These are phyloP conservation scores for Melanotus villosus DNA, from an alignment of 2,888 invertebrate genomes.

Conservation along the genomic window DNA sequence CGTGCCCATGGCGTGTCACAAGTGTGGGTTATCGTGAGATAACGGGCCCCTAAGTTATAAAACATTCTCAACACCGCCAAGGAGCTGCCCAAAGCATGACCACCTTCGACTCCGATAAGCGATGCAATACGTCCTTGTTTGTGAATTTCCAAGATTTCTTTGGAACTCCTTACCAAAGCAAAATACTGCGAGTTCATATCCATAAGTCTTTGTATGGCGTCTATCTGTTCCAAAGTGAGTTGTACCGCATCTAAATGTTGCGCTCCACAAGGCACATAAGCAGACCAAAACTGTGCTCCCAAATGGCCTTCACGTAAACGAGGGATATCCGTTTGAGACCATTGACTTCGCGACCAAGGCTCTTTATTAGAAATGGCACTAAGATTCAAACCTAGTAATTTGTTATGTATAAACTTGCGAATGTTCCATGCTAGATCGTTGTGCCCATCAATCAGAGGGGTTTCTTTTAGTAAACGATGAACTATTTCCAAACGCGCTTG, in stretches of 20 bases:
- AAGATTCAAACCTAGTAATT: conserved; percentile 78
- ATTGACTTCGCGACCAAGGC: conserved; percentile 88
- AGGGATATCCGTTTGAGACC: conserved; percentile 95
- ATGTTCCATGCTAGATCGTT: conserved; percentile 93
- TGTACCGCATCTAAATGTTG: conserved; percentile 87
- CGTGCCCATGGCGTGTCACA: conserved; percentile 93
- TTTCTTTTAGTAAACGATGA: conserved; percentile 75
- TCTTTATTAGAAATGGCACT: conserved; percentile 78
- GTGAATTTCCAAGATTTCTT: conserved; percentile 81
- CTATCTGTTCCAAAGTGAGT: conserved; percentile 88
- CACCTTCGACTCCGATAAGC: conserved; percentile 93
- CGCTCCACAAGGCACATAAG: conserved; percentile 88
- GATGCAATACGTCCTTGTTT: conserved; percentile 87
- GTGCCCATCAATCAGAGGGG: conserved; percentile 84
- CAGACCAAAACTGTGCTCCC: conserved; percentile 94
- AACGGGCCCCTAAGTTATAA: conserved; percentile 89
- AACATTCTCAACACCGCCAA: conserved; percentile 90
- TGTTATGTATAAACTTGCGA: conserved; percentile 88
- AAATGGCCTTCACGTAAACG: conserved; percentile 86
- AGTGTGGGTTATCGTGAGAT: conserved; percentile 92
- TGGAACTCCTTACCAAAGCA: conserved; percentile 78
- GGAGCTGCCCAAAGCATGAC: conserved; percentile 92
- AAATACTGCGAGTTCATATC: conserved; percentile 84
- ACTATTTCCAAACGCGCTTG: conserved; percentile 74
- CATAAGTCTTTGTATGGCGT: conserved; percentile 82